phyloP scores from a whole-genome alignment of 2,797 vertebrate genomes.

The Serranus cabrilla region DNA sequence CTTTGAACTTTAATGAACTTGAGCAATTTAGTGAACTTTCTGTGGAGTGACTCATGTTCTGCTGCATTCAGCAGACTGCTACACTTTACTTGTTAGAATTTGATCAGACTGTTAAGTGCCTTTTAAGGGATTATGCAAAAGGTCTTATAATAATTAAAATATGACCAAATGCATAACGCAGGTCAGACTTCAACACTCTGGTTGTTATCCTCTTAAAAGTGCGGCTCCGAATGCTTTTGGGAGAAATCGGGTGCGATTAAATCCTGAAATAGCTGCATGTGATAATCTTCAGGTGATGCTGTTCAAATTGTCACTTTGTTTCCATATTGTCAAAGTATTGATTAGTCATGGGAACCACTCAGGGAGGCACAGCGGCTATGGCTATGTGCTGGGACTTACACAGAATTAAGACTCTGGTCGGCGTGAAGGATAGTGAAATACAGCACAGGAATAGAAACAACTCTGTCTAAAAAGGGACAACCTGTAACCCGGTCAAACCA shows the following conservation, averaged over 20 bases:
- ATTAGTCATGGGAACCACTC: neutral
- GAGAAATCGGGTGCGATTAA: neutral
- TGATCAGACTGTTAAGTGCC: slow-evolving; percentile 16
- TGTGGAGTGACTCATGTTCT: slow-evolving; percentile 27
- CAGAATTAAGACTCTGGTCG: neutral
- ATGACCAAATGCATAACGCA: slow-evolving; percentile 14
- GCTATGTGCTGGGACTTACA: neutral
- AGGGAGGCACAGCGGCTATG: neutral
- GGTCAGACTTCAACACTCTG: neutral
- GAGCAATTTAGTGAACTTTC: slow-evolving; percentile 14
- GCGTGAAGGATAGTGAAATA: neutral
- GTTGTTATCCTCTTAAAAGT: neutral
- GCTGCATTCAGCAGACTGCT: neutral
- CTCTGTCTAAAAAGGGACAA: neutral
- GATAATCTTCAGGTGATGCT: neutral
- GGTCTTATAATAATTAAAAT: slow-evolving; percentile 7
- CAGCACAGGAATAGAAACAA: neutral
- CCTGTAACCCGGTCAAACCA: neutral
- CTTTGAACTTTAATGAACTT: slow-evolving; percentile 15
- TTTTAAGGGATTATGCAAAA: slow-evolving; percentile 25
- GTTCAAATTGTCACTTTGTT: neutral
- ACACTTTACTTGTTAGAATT: slow-evolving; percentile 11
- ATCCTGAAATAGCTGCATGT: neutral
- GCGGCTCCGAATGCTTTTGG: neutral
- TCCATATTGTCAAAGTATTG: neutral